Evolutionary conservation across 2,888 invertebrate genomes (phyloP).

Genomic region (Diachrysia chrysitis): DNA sequence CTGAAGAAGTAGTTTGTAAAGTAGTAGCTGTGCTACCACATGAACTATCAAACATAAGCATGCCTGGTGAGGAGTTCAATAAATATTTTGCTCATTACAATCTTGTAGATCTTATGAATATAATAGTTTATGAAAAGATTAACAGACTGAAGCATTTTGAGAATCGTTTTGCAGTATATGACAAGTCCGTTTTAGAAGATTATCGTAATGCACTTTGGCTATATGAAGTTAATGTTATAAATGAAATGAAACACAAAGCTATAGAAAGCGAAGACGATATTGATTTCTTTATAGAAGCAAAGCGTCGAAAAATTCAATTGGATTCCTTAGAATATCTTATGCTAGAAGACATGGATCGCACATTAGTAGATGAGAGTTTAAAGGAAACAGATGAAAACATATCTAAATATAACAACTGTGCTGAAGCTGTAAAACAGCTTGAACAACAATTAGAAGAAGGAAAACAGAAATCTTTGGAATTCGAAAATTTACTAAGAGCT

Average conservation of each 20-base stretch:
- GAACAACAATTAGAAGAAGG: constrained; percentile 85
- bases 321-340: constrained; percentile 79
- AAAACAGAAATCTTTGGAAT: constrained; percentile 80
- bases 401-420: constrained; percentile 73
- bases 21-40: constrained; percentile 81
- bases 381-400: constrained; percentile 75
- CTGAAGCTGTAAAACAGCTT: constrained; percentile 80
- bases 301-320: constrained; percentile 81
- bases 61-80: constrained; percentile 76
- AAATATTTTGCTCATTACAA: constrained; percentile 80
- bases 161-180: constrained; percentile 88
- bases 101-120: constrained; percentile 88
- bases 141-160: constrained; percentile 81
- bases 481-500: constrained; percentile 83
- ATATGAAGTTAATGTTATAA: constrained; percentile 78
- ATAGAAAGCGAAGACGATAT: constrained; percentile 78
- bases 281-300: constrained; percentile 76
- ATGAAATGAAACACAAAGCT: constrained; percentile 78
- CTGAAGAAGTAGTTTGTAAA: constrained; percentile 85
- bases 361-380: constrained; percentile 78
- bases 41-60: constrained; percentile 77
- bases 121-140: constrained; percentile 88
- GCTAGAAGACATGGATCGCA: constrained; percentile 80
- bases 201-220: constrained; percentile 90
- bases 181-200: constrained; percentile 85